Conservation (phyloP, 1,140 invertebrate species). For the Teleopsis dalmanni region DNA sequence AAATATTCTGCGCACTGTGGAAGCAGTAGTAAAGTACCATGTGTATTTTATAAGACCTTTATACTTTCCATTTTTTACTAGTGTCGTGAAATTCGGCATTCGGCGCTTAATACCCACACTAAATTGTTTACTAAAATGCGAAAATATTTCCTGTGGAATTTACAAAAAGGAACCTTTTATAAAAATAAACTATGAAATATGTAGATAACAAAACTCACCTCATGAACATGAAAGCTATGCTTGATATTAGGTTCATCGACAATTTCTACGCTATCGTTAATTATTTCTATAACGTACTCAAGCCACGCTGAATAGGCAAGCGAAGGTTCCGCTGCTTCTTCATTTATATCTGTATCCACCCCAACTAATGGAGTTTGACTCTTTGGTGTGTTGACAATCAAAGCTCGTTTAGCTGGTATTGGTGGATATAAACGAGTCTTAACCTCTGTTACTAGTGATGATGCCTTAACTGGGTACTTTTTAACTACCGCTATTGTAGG, state of each 20-base stretch:
- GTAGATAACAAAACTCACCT: constrained; percentile 10
- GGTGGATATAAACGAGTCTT: constrained; percentile 26
- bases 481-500: constrained; percentile 31
- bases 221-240: constrained; percentile 32
- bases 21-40: constrained; percentile 29
- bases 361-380: not conserved
- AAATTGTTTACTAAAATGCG: constrained; percentile 33
- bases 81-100: constrained; percentile 18
- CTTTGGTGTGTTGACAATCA: constrained; percentile 23
- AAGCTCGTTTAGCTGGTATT: constrained; percentile 24
- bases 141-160: constrained; percentile 27
- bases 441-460: constrained; percentile 24
- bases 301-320: constrained; percentile 31
- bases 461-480: constrained; percentile 23
- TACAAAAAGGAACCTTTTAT: not conserved
- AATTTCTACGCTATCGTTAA: constrained; percentile 25
- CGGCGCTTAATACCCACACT: constrained; percentile 31
- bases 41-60: constrained; percentile 31
- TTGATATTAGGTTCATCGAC: constrained; percentile 8
- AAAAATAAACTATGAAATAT: not conserved
- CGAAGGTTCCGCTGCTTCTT: constrained; percentile 18
- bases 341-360: not conserved
- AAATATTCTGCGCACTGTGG: constrained; percentile 32
- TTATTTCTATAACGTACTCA: constrained; percentile 34
- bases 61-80: constrained; percentile 26